phyloP scores from a whole-genome alignment of 2,797 vertebrate species.

The Tiaroga cobitis region DNA sequence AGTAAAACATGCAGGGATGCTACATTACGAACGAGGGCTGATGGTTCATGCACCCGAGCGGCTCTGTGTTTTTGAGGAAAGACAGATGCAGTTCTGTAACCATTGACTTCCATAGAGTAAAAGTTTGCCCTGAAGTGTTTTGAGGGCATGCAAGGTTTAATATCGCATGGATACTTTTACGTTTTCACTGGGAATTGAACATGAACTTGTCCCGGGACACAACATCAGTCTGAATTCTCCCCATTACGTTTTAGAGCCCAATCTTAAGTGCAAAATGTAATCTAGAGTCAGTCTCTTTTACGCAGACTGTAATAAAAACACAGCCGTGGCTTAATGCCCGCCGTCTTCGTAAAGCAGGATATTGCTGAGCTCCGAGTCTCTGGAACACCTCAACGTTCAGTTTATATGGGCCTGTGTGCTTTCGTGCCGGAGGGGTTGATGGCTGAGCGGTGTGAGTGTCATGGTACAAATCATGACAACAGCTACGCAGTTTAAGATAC shows the following conservation, averaged over 20 bases:
- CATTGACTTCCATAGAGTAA: neutral
- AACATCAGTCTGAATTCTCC: conserved; percentile 47
- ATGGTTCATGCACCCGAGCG: neutral
- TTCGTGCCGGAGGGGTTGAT: conserved; percentile 24
- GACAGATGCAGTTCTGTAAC: conserved; percentile 15
- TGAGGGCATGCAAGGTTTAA: neutral
- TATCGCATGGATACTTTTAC: neutral
- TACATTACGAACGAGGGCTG: neutral
- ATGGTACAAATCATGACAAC: conserved; percentile 53
- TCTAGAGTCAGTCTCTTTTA: conserved; percentile 69
- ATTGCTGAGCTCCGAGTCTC: conserved; percentile 67
- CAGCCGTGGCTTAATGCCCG: conserved; percentile 64
- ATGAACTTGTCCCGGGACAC: conserved; percentile 29
- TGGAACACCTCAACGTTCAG: conserved; percentile 71
- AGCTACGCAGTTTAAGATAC: conserved; percentile 54
- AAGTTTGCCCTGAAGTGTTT: neutral
- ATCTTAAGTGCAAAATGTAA: conserved; percentile 68
- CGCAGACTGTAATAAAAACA: conserved; percentile 68
- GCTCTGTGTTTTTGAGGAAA: conserved; percentile 25
- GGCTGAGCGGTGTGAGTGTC: conserved; percentile 26
- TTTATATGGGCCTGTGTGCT: conserved; percentile 59
- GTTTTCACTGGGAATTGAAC: neutral
- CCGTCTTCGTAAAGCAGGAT: conserved; percentile 72
- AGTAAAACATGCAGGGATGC: neutral
- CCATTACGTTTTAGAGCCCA: conserved; percentile 56